Percentiles rank a stretch among this genome's conserved stretches.
These are phyloP conservation scores for Sphaerophoria rueppellii DNA, from an alignment of 2,888 invertebrate genomes.

Conservation along the genomic window DNA sequence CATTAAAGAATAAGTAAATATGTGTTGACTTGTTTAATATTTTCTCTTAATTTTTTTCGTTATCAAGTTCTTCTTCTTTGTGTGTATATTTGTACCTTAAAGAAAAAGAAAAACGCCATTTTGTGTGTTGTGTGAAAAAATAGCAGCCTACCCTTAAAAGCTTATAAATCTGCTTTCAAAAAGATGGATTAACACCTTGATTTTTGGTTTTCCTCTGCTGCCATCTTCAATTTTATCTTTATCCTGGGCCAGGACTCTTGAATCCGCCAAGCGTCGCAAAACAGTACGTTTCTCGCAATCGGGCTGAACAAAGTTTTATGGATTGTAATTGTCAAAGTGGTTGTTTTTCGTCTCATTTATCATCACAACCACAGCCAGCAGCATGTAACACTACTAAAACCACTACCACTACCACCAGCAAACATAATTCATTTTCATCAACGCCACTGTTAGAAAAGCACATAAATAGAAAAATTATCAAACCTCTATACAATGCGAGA, in stretches of 20 bases:
- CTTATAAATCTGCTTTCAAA: conserved; percentile 63
- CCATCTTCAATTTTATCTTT: conserved; percentile 34
- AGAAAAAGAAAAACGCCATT: conserved; percentile 23
- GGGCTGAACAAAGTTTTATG: conserved; percentile 40
- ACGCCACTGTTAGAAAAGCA: conserved; percentile 70
- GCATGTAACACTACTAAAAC: conserved; percentile 43
- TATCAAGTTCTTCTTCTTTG: conserved; percentile 2
- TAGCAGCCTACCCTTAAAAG: conserved; percentile 52
- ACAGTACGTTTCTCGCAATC: conserved; percentile 75
- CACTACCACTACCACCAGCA: conserved; percentile 59
- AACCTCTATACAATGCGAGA: conserved; percentile 55
- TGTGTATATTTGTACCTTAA: conserved; percentile 12
- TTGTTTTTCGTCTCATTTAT: conserved; percentile 51
- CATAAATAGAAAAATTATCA: conserved; percentile 66
- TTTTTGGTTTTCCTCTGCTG: conserved; percentile 75
- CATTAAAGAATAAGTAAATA: conserved; percentile 91
- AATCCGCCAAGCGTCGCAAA: conserved; percentile 71
- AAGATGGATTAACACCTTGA: conserved; percentile 75
- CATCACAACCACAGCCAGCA: conserved; percentile 65
- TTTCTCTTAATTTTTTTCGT: background rate
- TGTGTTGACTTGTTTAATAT: conserved; percentile 48
- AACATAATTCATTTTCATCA: conserved; percentile 66
- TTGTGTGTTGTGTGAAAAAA: conserved; percentile 48
- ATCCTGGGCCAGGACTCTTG: conserved; percentile 53
- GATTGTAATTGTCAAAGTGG: conserved; percentile 68